Evolutionary conservation across 2,888 invertebrate species (phyloP).

Genomic region (Caenorhabditis sp.): DNA sequence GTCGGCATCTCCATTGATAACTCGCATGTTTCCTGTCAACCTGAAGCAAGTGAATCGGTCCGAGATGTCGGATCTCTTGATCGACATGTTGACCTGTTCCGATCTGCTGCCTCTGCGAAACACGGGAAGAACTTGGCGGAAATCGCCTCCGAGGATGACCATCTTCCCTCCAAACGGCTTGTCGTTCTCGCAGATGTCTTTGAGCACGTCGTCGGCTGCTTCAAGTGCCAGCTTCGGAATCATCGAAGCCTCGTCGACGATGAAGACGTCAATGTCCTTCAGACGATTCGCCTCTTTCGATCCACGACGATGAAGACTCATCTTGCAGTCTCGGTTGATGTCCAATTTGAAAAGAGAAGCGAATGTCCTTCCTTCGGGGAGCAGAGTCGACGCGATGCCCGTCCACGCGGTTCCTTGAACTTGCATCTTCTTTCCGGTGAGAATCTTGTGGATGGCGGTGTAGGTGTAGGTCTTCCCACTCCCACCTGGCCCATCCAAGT

Average conservation of each 20-base stretch:
- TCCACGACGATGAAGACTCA: neutral
- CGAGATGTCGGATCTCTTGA: neutral
- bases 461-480: conserved; percentile 84
- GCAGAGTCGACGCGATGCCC: conserved; percentile 54
- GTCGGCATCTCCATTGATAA: neutral
- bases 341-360: conserved; percentile 42
- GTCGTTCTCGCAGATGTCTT: conserved; percentile 37
- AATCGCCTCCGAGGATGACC: conserved; percentile 60
- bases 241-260: conserved; percentile 47
- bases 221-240: conserved; percentile 23
- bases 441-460: conserved; percentile 82
- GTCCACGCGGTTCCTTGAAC: conserved; percentile 55
- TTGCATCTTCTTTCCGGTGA: conserved; percentile 72
- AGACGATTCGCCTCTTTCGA: neutral
- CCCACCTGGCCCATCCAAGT: conserved; percentile 84
- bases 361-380: conserved; percentile 55
- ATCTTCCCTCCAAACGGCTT: conserved; percentile 57
- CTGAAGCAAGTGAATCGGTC: neutral
- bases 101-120: neutral
- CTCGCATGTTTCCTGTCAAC: neutral
- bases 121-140: conserved; percentile 25
- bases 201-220: conserved; percentile 25
- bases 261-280: neutral
- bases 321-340: conserved; percentile 13
- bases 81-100: neutral